These are phyloP conservation scores for Cephus cinctus DNA, from an alignment of 1,140 invertebrate genomes.

Conservation along the genomic window DNA sequence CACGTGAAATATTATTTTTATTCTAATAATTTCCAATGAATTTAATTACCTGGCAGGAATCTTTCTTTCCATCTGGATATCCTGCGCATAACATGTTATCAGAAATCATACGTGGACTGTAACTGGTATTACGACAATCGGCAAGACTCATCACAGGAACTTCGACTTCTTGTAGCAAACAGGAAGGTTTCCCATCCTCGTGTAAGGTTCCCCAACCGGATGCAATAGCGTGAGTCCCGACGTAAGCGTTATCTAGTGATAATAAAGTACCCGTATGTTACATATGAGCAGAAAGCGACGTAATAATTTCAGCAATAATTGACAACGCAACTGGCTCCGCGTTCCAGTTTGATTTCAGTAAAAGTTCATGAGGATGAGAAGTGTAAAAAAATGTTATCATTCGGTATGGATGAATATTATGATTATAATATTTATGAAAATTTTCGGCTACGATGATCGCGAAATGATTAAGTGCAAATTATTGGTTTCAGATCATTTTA, in stretches of 20 bases:
- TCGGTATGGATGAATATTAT: no score
- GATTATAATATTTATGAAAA: no score
- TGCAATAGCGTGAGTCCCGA: conserved; percentile 69
- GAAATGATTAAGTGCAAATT: no score
- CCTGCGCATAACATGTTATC: conserved; percentile 87
- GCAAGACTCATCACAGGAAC: conserved; percentile 78
- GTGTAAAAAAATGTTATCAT: no score
- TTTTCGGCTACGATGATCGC: no score
- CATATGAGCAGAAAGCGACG: no score
- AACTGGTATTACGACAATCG: conserved; percentile 76
- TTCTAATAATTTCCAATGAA: not conserved
- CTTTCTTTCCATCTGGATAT: conserved; percentile 73
- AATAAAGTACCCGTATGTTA: conserved; percentile 1
- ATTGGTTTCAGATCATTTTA: no score
- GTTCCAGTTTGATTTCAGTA: no score
- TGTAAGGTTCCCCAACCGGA: conserved; percentile 84
- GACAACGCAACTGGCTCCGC: no score
- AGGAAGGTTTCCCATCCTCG: conserved; percentile 78
- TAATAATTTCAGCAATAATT: no score
- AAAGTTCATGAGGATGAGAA: no score
- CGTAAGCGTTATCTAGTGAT: conserved; percentile 65
- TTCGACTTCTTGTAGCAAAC: conserved; percentile 77
- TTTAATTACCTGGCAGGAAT: conserved; percentile 76
- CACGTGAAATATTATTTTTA: not conserved
- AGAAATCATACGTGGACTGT: conserved; percentile 75